Evolutionary conservation across 2,888 invertebrate genomes (phyloP), one percentile per base, ranked within the genome.

Genomic region (Apotomis capreana): DNA sequence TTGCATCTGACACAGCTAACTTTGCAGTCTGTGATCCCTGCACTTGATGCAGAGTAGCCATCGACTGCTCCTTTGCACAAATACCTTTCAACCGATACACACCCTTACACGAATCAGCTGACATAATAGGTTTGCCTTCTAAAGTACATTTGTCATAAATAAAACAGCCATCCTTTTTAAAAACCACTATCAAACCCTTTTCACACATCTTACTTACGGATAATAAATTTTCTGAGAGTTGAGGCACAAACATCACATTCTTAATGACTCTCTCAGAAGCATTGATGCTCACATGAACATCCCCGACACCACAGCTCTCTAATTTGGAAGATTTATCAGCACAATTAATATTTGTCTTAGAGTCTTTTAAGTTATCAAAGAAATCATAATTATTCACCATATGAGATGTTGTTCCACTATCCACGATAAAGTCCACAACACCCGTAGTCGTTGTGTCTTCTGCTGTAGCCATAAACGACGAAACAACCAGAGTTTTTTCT

Each of bases 1-100:
- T 57, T 57, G 10, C 57, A 15, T 58, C 40, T 37, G 63, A 63
- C 52, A n/a, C 52, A 63, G 63, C 52, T 6, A 52, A 52, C 63
- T n/a, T 52, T 63, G 63, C 63, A 62, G 62, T 62, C 62, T 62
- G 62, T 62, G 62, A 15, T 62, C 49, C 49, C 62, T 62, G 62
- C 62, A 62, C 62, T 62, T 62, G 26, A 62, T 62, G 62, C 49
- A 62, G 62, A 26, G 49, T 26, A 62, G 51, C 62, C 62, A 62
- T 62, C 51, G 26, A 62, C 62, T 51, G 62, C 62, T 62, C 62
- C 62, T 62, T 62, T 62, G 62, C 62, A 62, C 49, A 36, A 51
- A 40, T 62, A 62, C 51, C 36, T 13, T 49, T 49, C 15, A 62
- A 12, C 26, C 36, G 26, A 36, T 62, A 62, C 49, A 62, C 15